These are phyloP conservation scores for Ibycter americanus DNA, from an alignment of 2,797 vertebrate genomes.

Conservation along the genomic window DNA sequence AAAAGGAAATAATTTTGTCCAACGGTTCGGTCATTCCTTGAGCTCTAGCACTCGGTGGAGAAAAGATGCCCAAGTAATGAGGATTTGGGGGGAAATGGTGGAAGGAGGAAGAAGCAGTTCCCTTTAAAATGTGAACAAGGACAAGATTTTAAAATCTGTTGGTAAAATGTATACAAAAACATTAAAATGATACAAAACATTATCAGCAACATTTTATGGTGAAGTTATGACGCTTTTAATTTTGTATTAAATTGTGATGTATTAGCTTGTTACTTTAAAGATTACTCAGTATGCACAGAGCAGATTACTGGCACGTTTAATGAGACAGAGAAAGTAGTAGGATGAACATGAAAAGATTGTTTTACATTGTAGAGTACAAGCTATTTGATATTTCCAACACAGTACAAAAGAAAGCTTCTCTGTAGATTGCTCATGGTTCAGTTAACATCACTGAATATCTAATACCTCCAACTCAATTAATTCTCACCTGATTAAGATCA, in stretches of 20 bases:
- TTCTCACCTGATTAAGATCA: slow-evolving; percentile 88
- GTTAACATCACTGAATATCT: slow-evolving; percentile 89
- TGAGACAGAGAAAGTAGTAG: slow-evolving; percentile 74
- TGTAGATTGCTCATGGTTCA: slow-evolving; percentile 85
- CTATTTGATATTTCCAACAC: slow-evolving; percentile 81
- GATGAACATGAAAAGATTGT: slow-evolving; percentile 73
- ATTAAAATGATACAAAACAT: slow-evolving; percentile 28
- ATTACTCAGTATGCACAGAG: slow-evolving; percentile 66
- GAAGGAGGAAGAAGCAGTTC: background rate
- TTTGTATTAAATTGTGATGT: slow-evolving; percentile 72
- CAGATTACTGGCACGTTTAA: slow-evolving; percentile 72
- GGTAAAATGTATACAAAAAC: slow-evolving; percentile 14
- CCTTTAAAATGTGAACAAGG: background rate
- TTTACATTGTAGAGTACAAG: slow-evolving; percentile 59
- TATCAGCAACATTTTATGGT: slow-evolving; percentile 36
- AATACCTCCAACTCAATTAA: slow-evolving; percentile 92
- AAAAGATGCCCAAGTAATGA: background rate
- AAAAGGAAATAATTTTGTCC: background rate
- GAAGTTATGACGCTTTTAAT: slow-evolving; percentile 68
- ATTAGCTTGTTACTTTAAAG: slow-evolving; percentile 73
- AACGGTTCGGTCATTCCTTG: slow-evolving; percentile 14
- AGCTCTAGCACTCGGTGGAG: background rate
- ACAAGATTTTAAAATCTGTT: slow-evolving; percentile 16
- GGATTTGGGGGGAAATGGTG: background rate
- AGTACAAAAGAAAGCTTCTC: slow-evolving; percentile 80